Evolutionary conservation across 2,797 vertebrate species (phyloP).

Genomic region (Protosalanx chinensis): DNA sequence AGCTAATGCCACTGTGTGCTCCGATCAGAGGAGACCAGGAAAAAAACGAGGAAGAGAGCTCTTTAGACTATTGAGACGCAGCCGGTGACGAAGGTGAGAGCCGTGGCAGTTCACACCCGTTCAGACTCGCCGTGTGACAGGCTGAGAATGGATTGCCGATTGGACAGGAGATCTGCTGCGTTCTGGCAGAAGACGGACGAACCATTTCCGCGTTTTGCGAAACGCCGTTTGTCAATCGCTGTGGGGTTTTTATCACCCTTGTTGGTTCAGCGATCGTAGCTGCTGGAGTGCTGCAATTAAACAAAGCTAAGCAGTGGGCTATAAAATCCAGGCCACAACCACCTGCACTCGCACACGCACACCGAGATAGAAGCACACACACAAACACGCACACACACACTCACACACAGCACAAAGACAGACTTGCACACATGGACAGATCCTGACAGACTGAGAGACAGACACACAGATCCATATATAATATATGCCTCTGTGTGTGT

Average conservation of each 20-base stretch:
- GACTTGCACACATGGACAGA: slow-evolving; percentile 12
- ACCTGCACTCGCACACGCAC: slow-evolving; percentile 34
- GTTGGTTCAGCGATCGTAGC: slow-evolving; percentile 64
- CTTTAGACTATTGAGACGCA: not conserved
- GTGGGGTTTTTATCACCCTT: slow-evolving; percentile 57
- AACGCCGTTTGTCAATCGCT: slow-evolving; percentile 16
- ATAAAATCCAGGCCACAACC: slow-evolving; percentile 56
- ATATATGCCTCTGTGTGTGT: slow-evolving; percentile 62
- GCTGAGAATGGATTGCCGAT: not conserved
- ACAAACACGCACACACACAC: slow-evolving; percentile 68
- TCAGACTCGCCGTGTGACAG: not conserved
- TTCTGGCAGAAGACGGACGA: not conserved
- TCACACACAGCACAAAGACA: slow-evolving; percentile 20
- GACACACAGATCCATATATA: slow-evolving; percentile 74
- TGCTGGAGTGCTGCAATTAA: slow-evolving; percentile 61
- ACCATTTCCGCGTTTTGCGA: not conserved
- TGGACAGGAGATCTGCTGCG: not conserved
- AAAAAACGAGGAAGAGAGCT: not conserved
- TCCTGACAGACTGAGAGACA: slow-evolving; percentile 64
- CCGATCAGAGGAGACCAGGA: slow-evolving; percentile 1
- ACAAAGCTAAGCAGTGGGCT: slow-evolving; percentile 78
- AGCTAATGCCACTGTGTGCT: not conserved
- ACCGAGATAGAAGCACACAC: slow-evolving; percentile 55
- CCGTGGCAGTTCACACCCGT: not conserved
- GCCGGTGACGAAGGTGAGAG: not conserved